Percentiles rank a stretch among this genome's conserved stretches.
Evolutionary conservation across 2,888 invertebrate species (phyloP).

Genomic region (Melolontha melolontha): DNA sequence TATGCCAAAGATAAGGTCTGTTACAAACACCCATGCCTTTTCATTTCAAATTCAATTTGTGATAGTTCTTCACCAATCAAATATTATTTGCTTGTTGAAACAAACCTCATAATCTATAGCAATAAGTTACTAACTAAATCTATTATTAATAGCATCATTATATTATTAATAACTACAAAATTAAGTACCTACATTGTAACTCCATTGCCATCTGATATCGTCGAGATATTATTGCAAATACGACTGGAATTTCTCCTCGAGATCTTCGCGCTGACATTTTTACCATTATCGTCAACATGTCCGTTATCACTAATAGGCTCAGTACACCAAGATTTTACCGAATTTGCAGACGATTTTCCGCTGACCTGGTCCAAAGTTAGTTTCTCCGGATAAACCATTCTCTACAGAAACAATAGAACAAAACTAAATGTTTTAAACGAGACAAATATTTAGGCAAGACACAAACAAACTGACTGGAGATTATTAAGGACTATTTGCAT

Average conservation of each 20-base stretch:
- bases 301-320: slow-evolving; percentile 57
- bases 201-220: slow-evolving; percentile 39
- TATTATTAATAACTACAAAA: too few relatives aligned
- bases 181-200: slow-evolving; percentile 46
- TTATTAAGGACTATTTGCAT: slow-evolving; percentile 22
- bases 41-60: too few relatives aligned
- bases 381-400: slow-evolving; percentile 66
- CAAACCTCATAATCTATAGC: too few relatives aligned
- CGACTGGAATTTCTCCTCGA: slow-evolving; percentile 32
- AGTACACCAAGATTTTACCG: slow-evolving; percentile 60
- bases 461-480: not conserved
- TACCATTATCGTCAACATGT: slow-evolving; percentile 48
- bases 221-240: slow-evolving; percentile 45
- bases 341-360: slow-evolving; percentile 53
- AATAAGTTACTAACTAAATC: too few relatives aligned
- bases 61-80: too few relatives aligned
- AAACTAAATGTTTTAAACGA: too few relatives aligned
- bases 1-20: too few relatives aligned
- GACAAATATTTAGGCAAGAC: slow-evolving; percentile 2
- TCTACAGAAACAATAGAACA: slow-evolving; percentile 49
- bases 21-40: too few relatives aligned
- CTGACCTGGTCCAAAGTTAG: slow-evolving; percentile 60
- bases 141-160: too few relatives aligned
- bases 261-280: slow-evolving; percentile 29
- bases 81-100: too few relatives aligned